Base-by-base conservation (phyloP, 2,797 vertebrate species). In the Sebastes aleutianus region DNA sequence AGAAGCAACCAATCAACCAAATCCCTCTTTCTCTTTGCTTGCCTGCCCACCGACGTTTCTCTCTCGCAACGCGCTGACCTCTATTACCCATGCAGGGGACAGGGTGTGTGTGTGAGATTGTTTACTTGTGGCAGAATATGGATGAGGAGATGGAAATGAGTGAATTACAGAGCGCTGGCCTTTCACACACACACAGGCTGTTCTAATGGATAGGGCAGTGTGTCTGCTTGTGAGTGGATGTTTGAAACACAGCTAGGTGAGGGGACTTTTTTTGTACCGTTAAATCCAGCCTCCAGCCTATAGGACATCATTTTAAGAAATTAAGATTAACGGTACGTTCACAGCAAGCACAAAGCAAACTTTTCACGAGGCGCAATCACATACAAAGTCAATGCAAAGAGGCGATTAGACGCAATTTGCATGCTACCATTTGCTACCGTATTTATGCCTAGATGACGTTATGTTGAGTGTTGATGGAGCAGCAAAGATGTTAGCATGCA, bases 11-110 rank as follows among this genome's bases (percentile, higher is more conserved):
- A 92, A 92, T 92, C 91, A 93, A 83, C 83, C 90, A 91, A 91
- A 89, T 91, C 92, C 85, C 59, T 87, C 83, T 90, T 90, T 91
- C 86, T 86, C 79, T 80, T 78, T 79, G 29, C 85, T 65, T 75
- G 88, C 79, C 90, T 84, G 85, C 84, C 92, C 93, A 89, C 62
- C 80, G 81, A 92, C 93, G 67, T 74, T 68, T 77, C 77, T 78
- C 80, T 78, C 71, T 80, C 31, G 65, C 75, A 87, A 87, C 86
- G 88, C 82, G 69, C 69, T 91, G 93, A 96, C 96, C 95, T 93
- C 94, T 93, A 96, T 95, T 96, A 97, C 95, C 95, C 94, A 97
- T 97, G 96, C 96, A 95, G 93, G 93, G 93, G 95, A 93, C 89
- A 53, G 89, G 84, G 80, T 85, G 82, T 77, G 91, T 83, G 59